Conservation (phyloP, 1,140 invertebrate species). For the Lucilia cuprina region DNA sequence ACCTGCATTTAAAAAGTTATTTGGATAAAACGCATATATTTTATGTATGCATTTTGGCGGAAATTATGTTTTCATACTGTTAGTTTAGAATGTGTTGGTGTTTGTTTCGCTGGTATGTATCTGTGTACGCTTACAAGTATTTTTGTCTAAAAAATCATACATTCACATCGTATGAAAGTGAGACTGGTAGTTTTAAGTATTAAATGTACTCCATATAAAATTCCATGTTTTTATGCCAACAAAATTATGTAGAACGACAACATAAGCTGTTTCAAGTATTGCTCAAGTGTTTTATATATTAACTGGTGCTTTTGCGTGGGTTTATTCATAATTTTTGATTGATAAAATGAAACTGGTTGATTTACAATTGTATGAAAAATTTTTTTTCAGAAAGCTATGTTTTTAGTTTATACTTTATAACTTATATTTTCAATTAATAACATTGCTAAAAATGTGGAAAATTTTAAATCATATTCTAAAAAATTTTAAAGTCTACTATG, state of each 20-base stretch:
- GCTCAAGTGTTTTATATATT: conserved; percentile 15
- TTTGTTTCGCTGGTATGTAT: not conserved
- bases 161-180: not conserved
- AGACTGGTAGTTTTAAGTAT: not conserved
- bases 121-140: not conserved
- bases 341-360: too few species aligned
- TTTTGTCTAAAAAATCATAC: not conserved
- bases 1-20: not conserved
- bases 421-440: too few species aligned
- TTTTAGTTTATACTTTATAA: too few species aligned
- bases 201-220: conserved; percentile 27
- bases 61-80: conserved; percentile 25
- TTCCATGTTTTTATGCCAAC: conserved; percentile 25
- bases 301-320: conserved; percentile 2
- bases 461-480: too few species aligned
- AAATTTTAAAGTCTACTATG: too few species aligned
- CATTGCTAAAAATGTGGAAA: too few species aligned
- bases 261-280: conserved; percentile 24
- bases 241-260: conserved; percentile 21
- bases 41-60: conserved; percentile 27
- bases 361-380: too few species aligned
- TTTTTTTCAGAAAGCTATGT: too few species aligned
- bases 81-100: not conserved
- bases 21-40: not conserved
- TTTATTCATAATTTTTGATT: not conserved